A percentile compares a stretch with the other conserved stretches of the same genome.
phyloP scores from a whole-genome alignment of 2,888 invertebrate genomes.

The Noctua pronuba region DNA sequence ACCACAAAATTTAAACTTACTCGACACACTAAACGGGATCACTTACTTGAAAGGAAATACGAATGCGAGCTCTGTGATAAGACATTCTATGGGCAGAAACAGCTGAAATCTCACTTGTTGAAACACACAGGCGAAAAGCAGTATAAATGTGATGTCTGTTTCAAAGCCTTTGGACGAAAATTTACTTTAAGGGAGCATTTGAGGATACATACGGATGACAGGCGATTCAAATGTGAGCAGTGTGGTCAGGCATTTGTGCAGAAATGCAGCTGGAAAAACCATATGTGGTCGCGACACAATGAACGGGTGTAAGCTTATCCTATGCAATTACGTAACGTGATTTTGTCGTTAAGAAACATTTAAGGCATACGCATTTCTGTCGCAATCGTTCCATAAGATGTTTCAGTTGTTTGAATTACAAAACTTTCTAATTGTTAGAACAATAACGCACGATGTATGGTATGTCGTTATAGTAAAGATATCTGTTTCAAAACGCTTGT shows the following conservation, averaged over 20 bases:
- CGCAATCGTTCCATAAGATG: background rate
- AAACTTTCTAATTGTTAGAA: background rate
- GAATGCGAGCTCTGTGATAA: conserved; percentile 54
- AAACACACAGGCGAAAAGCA: conserved; percentile 58
- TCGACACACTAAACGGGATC: conserved; percentile 55
- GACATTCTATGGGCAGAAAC: conserved; percentile 47
- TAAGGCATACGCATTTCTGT: background rate
- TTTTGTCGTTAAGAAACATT: background rate
- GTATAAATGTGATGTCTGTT: conserved; percentile 53
- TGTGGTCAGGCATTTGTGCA: conserved; percentile 62
- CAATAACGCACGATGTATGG: background rate
- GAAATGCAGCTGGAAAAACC: conserved; percentile 64
- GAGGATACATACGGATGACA: conserved; percentile 60
- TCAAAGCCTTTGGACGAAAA: conserved; percentile 53
- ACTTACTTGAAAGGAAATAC: conserved; percentile 54
- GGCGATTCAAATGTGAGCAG: conserved; percentile 56
- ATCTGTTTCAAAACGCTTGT: background rate
- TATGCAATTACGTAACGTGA: background rate
- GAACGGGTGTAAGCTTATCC: conserved; percentile 13
- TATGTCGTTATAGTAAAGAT: background rate
- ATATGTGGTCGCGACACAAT: conserved; percentile 59
- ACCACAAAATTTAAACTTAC: conserved; percentile 37
- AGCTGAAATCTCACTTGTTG: conserved; percentile 43
- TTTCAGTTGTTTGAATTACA: background rate
- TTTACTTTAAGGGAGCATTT: conserved; percentile 59